Base-by-base conservation (phyloP, 2,113 vertebrate species). In the Channa argus region DNA sequence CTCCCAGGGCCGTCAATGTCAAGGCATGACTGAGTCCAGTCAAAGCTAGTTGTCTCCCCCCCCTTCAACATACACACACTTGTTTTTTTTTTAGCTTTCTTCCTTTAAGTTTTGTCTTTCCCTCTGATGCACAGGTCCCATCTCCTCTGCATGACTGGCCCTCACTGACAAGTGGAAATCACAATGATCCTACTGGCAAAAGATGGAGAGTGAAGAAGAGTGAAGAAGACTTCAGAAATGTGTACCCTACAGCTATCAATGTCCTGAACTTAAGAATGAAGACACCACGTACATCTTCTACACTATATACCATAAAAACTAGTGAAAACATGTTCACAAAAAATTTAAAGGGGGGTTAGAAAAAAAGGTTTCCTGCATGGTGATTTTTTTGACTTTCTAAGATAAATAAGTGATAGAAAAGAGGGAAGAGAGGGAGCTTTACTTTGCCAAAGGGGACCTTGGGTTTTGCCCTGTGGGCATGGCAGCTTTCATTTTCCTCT, bases 401-500 rank as follows among this genome's bases (percentile, higher is more conserved):
- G 86, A 92, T 91, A 87, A 89, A 91, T 89, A 92, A 89, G 83
- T 85, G 79, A 89, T 86, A 81, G 83, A 86, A 86, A 86, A 81
- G 46, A 74, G 38, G 74, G 63, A 82, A 82, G 67, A 76, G 74
- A 88, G 71, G 86, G 86, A 85, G 88, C 43, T 91, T 89, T 77
- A 86, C 84, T 84, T 85, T 83, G 78, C 87, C 89, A 87, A 90
- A 90, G 86, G 88, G 90, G 90, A 87, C 84, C 88, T 85, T 82
- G 82, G 86, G 73, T 81, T 91, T 88, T 89, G 88, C 93, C 90
- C 93, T 88, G 80, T 90, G 89, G 91, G 89, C 88, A 91, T 84
- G 84, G 86, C 84, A 90, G 83, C 85, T 92, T 93, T 93, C 86
- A 92, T 92, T 93, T 91, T 80, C 85, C 89, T 87, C 81, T 75